phyloP scores from a whole-genome alignment of 2,113 vertebrate species.

The Taurulus bubalis region DNA sequence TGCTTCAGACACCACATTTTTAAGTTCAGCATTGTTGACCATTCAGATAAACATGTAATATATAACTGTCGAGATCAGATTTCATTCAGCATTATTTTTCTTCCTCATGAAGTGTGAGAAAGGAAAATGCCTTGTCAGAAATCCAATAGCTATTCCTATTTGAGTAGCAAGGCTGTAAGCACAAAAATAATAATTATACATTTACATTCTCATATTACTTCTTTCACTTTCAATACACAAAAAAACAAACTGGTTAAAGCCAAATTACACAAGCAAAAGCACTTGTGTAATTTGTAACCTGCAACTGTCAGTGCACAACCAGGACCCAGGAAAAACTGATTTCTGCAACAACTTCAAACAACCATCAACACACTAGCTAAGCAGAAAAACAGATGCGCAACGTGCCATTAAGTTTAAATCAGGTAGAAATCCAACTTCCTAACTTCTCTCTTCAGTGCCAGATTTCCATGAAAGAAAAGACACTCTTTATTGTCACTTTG shows the following conservation, averaged over 20 bases:
- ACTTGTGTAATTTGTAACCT: constrained; percentile 14
- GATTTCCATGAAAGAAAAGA: constrained; percentile 23
- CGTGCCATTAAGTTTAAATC: background rate
- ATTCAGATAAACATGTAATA: background rate
- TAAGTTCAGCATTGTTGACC: background rate
- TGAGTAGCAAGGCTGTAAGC: constrained; percentile 28
- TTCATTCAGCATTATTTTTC: constrained; percentile 6
- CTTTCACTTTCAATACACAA: constrained; percentile 15
- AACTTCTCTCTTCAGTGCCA: constrained; percentile 23
- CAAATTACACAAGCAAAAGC: constrained; percentile 26
- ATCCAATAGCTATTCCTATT: constrained; percentile 9
- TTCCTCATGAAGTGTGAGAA: background rate
- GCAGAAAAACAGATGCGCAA: constrained; percentile 35
- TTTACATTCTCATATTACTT: constrained; percentile 32
- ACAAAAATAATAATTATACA: constrained; percentile 31
- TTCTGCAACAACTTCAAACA: background rate
- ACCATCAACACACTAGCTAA: background rate
- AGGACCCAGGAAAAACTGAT: background rate
- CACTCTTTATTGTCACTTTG: constrained; percentile 16
- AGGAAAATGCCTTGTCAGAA: background rate
- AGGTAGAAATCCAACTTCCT: constrained; percentile 1
- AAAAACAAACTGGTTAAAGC: constrained; percentile 36
- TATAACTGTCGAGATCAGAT: background rate
- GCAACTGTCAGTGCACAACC: constrained; percentile 28
- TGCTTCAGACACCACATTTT: background rate